phyloP scores from a whole-genome alignment of 2,888 invertebrate species.

The Ochropleura leucogaster region DNA sequence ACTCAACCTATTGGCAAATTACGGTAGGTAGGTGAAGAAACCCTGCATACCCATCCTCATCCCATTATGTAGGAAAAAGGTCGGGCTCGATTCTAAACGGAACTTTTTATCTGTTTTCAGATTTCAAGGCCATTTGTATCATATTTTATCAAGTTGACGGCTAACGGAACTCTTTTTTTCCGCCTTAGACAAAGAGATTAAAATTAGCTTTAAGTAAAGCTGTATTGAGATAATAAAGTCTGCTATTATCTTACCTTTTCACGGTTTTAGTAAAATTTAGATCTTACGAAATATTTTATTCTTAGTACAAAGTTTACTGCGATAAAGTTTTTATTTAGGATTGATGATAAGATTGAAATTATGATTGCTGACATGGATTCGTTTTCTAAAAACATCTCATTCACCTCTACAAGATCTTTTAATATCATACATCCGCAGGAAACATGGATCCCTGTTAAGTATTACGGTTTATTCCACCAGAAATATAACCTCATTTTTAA shows the following conservation, averaged over 20 bases:
- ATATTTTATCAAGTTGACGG: slow-evolving; percentile 62
- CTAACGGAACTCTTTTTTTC: slow-evolving; percentile 46
- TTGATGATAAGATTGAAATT: neutral
- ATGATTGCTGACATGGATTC: neutral
- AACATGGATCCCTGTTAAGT: slow-evolving; percentile 6
- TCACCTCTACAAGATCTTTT: neutral
- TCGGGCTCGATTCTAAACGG: slow-evolving; percentile 63
- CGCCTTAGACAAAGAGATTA: slow-evolving; percentile 55
- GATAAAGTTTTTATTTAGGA: neutral
- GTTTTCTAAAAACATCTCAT: neutral
- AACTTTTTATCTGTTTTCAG: slow-evolving; percentile 69
- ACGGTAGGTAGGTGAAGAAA: slow-evolving; percentile 57
- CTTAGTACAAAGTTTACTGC: neutral
- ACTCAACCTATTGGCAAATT: slow-evolving; percentile 63
- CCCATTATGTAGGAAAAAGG: slow-evolving; percentile 70
- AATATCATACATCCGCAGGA: slow-evolving; percentile 9
- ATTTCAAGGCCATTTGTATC: slow-evolving; percentile 68
- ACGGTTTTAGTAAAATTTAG: neutral
- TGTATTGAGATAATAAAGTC: slow-evolving; percentile 22
- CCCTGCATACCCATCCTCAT: slow-evolving; percentile 64
- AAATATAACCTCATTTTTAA: slow-evolving; percentile 53
- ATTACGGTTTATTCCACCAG: slow-evolving; percentile 23
- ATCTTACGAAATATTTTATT: neutral
- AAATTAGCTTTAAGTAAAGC: slow-evolving; percentile 31
- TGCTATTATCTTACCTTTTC: slow-evolving; percentile 13